phyloP scores from a whole-genome alignment of 2,797 vertebrate genomes.

The Pangasius djambal region DNA sequence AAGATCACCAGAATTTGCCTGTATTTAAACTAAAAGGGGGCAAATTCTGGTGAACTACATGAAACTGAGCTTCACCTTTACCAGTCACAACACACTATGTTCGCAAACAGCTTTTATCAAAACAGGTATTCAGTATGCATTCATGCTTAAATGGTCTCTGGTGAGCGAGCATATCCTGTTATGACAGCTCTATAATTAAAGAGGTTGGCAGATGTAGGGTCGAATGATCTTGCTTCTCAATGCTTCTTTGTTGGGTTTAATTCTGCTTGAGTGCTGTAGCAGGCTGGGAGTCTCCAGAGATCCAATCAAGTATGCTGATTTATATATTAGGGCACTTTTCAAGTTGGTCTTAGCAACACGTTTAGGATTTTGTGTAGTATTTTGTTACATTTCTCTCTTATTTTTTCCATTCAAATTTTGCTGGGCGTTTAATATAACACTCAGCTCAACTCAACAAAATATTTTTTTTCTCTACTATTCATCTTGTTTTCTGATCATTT shows the following conservation, averaged over 20 bases:
- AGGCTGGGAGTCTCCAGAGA: background rate
- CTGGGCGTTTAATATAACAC: too few species aligned
- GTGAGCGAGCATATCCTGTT: background rate
- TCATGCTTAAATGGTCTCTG: conserved; percentile 4
- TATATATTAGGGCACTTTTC: background rate
- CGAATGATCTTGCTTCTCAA: background rate
- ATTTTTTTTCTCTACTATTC: background rate
- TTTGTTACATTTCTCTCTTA: background rate
- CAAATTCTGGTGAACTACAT: background rate
- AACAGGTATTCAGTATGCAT: background rate
- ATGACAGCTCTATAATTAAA: background rate
- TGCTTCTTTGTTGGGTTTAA: background rate
- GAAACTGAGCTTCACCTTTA: background rate
- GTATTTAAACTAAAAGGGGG: background rate
- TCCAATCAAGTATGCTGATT: background rate
- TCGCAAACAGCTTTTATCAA: background rate
- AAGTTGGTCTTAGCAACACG: background rate
- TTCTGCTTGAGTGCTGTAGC: background rate
- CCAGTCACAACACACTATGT: background rate
- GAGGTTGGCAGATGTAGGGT: background rate
- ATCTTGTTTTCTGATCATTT: background rate
- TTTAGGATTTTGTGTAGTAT: background rate
- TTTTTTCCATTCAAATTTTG: background rate
- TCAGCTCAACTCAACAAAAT: background rate
- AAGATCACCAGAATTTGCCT: background rate